These are phyloP conservation scores for Zaprionus ornatus DNA, from an alignment of 1,140 invertebrate genomes.

Conservation along the genomic window DNA sequence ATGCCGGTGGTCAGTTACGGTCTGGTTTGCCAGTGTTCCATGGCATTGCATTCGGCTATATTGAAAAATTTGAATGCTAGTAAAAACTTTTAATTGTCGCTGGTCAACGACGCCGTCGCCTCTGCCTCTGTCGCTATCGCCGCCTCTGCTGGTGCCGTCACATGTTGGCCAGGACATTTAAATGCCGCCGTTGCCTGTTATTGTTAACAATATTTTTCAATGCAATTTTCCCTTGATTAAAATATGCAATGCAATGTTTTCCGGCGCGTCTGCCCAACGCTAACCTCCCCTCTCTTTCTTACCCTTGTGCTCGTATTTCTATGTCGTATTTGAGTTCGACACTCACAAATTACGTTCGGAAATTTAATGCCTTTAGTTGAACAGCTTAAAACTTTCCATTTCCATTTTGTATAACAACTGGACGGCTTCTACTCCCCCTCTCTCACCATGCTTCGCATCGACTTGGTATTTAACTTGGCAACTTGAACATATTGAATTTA, in stretches of 20 bases:
- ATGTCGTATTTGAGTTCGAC: slow-evolving; percentile 13
- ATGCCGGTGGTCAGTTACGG: slow-evolving; percentile 68
- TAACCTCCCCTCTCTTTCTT: not conserved
- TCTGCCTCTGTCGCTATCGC: not conserved
- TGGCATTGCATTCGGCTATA: slow-evolving; percentile 67
- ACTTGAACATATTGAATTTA: not conserved
- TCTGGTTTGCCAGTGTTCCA: slow-evolving; percentile 48
- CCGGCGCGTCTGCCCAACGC: slow-evolving; percentile 23
- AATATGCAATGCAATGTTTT: slow-evolving; percentile 80
- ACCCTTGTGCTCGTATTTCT: slow-evolving; percentile 11
- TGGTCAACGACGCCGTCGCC: slow-evolving; percentile 33
- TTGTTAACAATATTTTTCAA: slow-evolving; percentile 81
- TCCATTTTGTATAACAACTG: not conserved
- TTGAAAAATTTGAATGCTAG: slow-evolving; percentile 82
- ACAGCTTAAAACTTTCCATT: slow-evolving; percentile 31
- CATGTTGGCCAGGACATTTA: slow-evolving; percentile 66
- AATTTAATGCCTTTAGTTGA: slow-evolving; percentile 33
- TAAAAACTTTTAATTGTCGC: slow-evolving; percentile 81
- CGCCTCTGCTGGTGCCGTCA: slow-evolving; percentile 20
- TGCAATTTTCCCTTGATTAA: slow-evolving; percentile 80
- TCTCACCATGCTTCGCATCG: not conserved
- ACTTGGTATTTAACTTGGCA: slow-evolving; percentile 9
- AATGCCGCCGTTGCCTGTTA: slow-evolving; percentile 67
- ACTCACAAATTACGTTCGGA: slow-evolving; percentile 28
- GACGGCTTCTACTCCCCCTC: not conserved